Percentiles rank a stretch among this genome's conserved stretches.
Conservation (phyloP, 2,888 invertebrate genomes). For the Belgica antarctica region DNA sequence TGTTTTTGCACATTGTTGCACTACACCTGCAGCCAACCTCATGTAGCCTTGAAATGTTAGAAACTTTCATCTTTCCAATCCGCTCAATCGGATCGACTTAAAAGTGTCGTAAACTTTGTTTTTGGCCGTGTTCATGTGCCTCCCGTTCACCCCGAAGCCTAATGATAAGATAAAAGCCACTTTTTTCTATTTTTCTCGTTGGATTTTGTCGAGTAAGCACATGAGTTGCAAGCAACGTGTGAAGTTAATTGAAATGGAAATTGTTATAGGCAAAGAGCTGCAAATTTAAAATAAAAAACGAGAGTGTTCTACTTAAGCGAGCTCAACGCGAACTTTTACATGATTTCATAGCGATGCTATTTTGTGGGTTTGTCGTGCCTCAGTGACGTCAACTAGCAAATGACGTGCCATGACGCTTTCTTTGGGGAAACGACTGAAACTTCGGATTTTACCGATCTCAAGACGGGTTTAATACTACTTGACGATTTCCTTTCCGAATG, state of each 20-base stretch:
- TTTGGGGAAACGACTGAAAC: no score
- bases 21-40: not conserved
- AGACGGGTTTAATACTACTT: no score
- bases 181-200: constrained; percentile 4
- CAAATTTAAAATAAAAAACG: constrained; percentile 19
- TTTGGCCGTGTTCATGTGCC: not conserved
- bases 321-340: not conserved
- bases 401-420: no score
- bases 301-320: constrained; percentile 20
- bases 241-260: constrained; percentile 12
- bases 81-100: no score
- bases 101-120: not conserved
- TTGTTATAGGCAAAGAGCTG: not conserved
- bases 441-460: no score
- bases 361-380: not conserved
- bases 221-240: constrained; percentile 22
- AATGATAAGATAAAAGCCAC: constrained; percentile 16
- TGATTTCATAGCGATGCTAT: not conserved
- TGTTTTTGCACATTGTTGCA: no score
- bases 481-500: no score
- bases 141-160: not conserved
- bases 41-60: not conserved
- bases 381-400: no score
- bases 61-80: constrained; percentile 3
- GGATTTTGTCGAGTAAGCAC: constrained; percentile 17